Percentiles rank a stretch among this genome's conserved stretches.
These are phyloP conservation scores for Erpobdella octoculata DNA, from an alignment of 2,888 invertebrate genomes.

Conservation along the genomic window DNA sequence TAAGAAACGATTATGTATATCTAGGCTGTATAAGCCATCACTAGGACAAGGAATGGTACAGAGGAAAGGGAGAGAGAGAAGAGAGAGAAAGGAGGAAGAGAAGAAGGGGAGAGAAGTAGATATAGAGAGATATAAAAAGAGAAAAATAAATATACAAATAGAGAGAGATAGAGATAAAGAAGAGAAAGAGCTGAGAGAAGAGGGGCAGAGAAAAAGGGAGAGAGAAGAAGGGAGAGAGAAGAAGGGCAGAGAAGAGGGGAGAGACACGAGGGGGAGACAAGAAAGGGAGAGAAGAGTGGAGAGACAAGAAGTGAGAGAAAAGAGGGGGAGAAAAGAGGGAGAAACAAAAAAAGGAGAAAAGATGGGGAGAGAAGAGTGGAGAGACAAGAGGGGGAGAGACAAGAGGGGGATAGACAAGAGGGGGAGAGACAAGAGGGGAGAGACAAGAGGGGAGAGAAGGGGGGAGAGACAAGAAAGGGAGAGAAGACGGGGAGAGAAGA, in stretches of 20 bases:
- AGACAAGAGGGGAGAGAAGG: not conserved
- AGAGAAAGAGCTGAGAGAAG: not conserved
- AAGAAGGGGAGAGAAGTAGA: conserved; percentile 16
- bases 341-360: conserved; percentile 15
- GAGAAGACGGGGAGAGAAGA: conserved; percentile 23
- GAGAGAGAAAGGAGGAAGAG: not conserved
- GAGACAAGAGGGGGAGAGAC: too few species aligned
- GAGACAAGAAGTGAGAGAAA: conserved; percentile 11
- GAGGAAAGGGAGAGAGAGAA: not conserved
- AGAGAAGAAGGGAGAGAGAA: not conserved
- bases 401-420: too few species aligned
- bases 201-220: not conserved
- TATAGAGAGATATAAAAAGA: too few species aligned
- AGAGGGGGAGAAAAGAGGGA: not conserved
- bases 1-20: too few species aligned
- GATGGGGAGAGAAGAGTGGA: too few species aligned
- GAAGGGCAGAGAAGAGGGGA: not conserved
- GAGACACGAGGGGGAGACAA: not conserved
- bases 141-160: too few species aligned
- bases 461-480: not conserved
- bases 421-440: conserved; percentile 25
- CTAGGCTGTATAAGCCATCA: not conserved
- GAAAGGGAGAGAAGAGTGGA: not conserved
- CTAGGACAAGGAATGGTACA: not conserved
- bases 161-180: not conserved